Evolutionary conservation across 2,113 vertebrate species (phyloP), one percentile per base, ranked within the genome.

Genomic region (Thomomys bottae): DNA sequence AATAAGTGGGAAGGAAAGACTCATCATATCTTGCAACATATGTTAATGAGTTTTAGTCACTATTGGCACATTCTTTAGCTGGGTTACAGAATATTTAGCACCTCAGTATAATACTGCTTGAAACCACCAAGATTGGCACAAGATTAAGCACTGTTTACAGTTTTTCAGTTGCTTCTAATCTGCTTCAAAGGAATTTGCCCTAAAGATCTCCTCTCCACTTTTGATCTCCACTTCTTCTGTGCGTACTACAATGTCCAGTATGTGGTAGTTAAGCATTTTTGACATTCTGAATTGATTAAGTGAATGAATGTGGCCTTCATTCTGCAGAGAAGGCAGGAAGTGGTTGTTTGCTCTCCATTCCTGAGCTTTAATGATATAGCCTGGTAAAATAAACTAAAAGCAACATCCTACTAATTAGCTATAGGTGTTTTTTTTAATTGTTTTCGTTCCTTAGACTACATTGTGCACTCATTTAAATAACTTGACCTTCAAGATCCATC

Each of bases 31-130:
- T 23, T 75, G 40, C 26, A 38, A 28, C 57, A 88, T n/a, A 88
- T 83, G 84, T 80, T 95, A 96, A 93, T 90, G 88, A 63, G 73
- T 63, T 83, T 66, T 92, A 88, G 49, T 90, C 84, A 83, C 34
- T 76, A 32, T 70, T 24, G 90, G 66, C 12, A 75, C 42, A 3
- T 83, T 90, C n/a, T 86, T 82, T 30, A 79, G 24, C 80, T 76
- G 21, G 83, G 75, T 86, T 71, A 93, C 84, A 85, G 49, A 92
- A 93, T 80, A 80, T 75, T 92, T 94, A 93, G 57, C 89, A 84
- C 89, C n/a, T 92, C 71, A 87, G 84, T 63, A 95, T 24, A 80
- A 42, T 83, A 45, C 34, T 86, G 34, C 93, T 90, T 94, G 89
- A 88, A 93, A 90, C 30, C 61, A n/a, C 66, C 92, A 32, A 88